Base-by-base conservation (phyloP, 2,797 vertebrate species). In the Lates japonicus region DNA sequence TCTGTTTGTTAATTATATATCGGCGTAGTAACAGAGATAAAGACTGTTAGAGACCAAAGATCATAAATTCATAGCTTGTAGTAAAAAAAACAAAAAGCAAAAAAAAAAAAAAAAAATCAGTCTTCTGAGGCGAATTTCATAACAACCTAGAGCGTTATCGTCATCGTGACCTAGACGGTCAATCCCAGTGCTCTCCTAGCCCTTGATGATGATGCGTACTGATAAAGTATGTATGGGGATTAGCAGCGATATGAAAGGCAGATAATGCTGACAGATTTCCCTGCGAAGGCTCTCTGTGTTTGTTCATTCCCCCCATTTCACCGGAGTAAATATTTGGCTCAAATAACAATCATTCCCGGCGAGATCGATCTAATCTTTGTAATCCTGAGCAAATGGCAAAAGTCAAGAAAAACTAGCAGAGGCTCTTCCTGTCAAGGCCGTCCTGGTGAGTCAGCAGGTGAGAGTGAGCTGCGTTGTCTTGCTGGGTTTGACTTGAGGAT, bases 281-380 rank as follows among this genome's bases (percentile, higher is more conserved):
- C 76, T 22, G 49, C 12, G n/a, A 83, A 82, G 69, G 59, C 77
- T 70, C 51, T 65, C 3, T 22, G 55, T 88, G 84, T 82, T 88
- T 89, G 84, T 80, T 89, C 87, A 92, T 87, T 83, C 81, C 67
- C 65, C 65, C 54, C 63, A 76, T 92, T 87, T 86, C 80, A 76
- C 63, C 11, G 3, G 13, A 65, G 90, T 86, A 87, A 94, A 93
- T 92, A 93, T 92, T 94, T 90, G 78, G 78, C 72, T 89, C 88
- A 92, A 94, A 93, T 84, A 93, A 86, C 83, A 91, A 91, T 89
- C 88, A 88, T 73, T 84, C 66, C 79, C 77, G 29, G 59, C 0
- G 67, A 90, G 85, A 82, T 82, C 20, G 33, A 86, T 89, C 31
- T 88, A 85, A 92, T 91, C 83, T 77, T 35, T 52, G 73, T 85